A percentile compares a stretch with the other conserved stretches of the same genome.
phyloP scores from a whole-genome alignment of 2,888 invertebrate species.

The Halictus quadricinctus region DNA sequence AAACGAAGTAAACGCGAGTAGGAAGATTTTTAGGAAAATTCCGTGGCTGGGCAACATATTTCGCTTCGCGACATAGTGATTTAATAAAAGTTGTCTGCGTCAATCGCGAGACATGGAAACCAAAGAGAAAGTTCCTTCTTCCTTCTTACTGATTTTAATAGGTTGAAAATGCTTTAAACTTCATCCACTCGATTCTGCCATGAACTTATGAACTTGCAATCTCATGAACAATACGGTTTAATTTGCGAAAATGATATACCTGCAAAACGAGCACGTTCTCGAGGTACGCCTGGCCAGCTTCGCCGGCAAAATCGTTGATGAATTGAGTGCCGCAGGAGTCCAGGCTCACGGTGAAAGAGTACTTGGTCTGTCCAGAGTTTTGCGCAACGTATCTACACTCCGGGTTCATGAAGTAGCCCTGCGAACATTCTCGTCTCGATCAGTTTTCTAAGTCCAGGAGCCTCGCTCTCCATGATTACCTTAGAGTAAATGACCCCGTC shows the following conservation, averaged over 20 bases:
- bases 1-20: not conserved
- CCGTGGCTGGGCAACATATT: not conserved
- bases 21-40: not conserved
- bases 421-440: constrained; percentile 29
- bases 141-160: no score
- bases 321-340: constrained; percentile 92
- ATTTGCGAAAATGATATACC: constrained; percentile 51
- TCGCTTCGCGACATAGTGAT: not conserved
- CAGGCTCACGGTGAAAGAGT: constrained; percentile 89
- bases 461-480: constrained; percentile 73
- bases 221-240: no score
- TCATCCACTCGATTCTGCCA: no score
- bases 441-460: not conserved
- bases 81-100: not conserved
- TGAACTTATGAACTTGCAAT: no score
- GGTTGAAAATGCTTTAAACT: no score
- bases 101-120: no score
- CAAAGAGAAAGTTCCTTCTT: no score
- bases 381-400: constrained; percentile 89
- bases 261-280: constrained; percentile 89
- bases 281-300: constrained; percentile 89
- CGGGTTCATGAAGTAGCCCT: constrained; percentile 87
- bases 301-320: constrained; percentile 89
- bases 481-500: constrained; percentile 92
- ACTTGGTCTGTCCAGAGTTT: constrained; percentile 88